phyloP scores from a whole-genome alignment of 1,140 invertebrate genomes.

The Drosophila nigromelanica region DNA sequence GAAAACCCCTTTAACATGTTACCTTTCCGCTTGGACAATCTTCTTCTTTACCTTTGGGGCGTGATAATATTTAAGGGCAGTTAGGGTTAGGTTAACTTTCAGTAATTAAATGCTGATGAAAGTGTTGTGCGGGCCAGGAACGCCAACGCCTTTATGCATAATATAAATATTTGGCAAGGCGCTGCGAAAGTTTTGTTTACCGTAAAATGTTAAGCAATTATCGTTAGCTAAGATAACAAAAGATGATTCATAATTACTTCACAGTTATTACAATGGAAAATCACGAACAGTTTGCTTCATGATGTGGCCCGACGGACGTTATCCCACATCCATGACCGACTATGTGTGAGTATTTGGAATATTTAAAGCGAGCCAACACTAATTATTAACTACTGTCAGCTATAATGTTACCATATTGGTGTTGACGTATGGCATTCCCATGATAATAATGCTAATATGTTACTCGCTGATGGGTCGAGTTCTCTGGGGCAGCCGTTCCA shows the following conservation, averaged over 20 bases:
- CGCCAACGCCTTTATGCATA: constrained; percentile 2
- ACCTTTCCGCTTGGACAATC: constrained; percentile 10
- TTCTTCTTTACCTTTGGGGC: constrained; percentile 18
- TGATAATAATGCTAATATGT: constrained; percentile 93
- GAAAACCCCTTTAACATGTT: constrained; percentile 7
- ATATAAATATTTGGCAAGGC: neutral
- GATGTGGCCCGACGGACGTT: constrained; percentile 88
- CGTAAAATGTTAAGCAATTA: constrained; percentile 20
- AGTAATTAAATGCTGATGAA: constrained; percentile 51
- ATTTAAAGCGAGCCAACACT: neutral
- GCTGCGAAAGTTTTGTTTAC: constrained; percentile 21
- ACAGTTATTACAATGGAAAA: constrained; percentile 85
- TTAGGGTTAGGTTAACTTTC: constrained; percentile 1
- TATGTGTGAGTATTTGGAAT: constrained; percentile 85
- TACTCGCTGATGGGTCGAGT: constrained; percentile 93
- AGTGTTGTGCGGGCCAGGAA: constrained; percentile 15
- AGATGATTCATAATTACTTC: constrained; percentile 33
- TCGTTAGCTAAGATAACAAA: constrained; percentile 4
- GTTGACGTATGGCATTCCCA: constrained; percentile 95
- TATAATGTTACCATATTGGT: constrained; percentile 95
- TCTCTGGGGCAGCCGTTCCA: constrained; percentile 90
- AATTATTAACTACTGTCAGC: constrained; percentile 85
- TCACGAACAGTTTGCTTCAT: constrained; percentile 87
- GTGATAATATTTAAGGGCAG: constrained; percentile 30
- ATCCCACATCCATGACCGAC: constrained; percentile 85